Conservation (phyloP, 1,140 invertebrate species). For the Bombus breviceps region DNA sequence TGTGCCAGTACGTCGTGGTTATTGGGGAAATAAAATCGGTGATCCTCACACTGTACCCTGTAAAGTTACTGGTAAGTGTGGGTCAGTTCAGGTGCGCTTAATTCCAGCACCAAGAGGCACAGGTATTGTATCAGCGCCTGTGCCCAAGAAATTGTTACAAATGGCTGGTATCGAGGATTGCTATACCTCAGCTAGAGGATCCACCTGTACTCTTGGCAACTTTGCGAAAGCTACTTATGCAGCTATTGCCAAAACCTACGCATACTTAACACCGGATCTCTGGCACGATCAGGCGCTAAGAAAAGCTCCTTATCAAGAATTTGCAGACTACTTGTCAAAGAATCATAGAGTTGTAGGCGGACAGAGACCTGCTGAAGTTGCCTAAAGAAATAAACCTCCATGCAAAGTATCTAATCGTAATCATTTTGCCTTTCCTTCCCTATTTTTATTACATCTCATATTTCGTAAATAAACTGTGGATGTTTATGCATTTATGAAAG, state of each 20-base stretch:
- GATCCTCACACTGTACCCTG: slow-evolving; percentile 99
- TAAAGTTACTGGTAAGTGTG: slow-evolving; percentile 99
- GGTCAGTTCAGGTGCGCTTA: slow-evolving; percentile 97
- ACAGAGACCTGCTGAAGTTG: slow-evolving; percentile 75
- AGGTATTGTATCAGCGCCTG: slow-evolving; percentile 99
- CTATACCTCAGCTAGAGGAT: slow-evolving; percentile 98
- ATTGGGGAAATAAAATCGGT: slow-evolving; percentile 99
- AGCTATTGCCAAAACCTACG: slow-evolving; percentile 99
- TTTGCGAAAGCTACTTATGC: slow-evolving; percentile 99
- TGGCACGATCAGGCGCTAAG: slow-evolving; percentile 96
- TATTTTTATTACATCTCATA: background rate
- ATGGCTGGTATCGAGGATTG: slow-evolving; percentile 99
- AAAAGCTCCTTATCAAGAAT: slow-evolving; percentile 97
- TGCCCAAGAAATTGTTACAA: slow-evolving; percentile 98
- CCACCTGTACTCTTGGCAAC: slow-evolving; percentile 99
- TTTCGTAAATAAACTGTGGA: background rate
- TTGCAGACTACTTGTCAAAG: slow-evolving; percentile 93
- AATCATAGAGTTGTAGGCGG: slow-evolving; percentile 84
- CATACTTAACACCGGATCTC: slow-evolving; percentile 98
- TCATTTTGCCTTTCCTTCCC: background rate
- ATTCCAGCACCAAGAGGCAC: slow-evolving; percentile 99
- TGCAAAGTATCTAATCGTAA: slow-evolving; percentile 32
- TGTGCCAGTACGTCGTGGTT: slow-evolving; percentile 98
- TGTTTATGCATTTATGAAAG: background rate
- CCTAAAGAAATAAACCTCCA: slow-evolving; percentile 70